phyloP scores from a whole-genome alignment of 2,888 invertebrate genomes.

The Nudaria mundana region DNA sequence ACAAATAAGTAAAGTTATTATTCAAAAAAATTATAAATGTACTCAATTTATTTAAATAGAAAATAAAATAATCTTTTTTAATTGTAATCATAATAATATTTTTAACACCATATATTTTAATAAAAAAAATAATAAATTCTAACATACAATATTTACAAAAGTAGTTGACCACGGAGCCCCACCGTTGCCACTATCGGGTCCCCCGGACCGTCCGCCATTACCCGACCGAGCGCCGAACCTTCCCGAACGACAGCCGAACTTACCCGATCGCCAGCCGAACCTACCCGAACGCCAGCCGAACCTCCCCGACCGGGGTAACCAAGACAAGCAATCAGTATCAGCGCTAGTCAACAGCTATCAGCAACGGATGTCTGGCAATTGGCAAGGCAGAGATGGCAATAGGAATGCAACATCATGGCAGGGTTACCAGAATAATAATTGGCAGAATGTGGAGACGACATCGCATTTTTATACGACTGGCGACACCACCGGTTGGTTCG shows the following conservation, averaged over 20 bases:
- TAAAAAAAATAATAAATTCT: too few species aligned
- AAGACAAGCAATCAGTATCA: conserved; percentile 59
- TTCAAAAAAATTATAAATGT: too few species aligned
- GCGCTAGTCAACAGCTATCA: conserved; percentile 71
- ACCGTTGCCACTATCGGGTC: conserved; percentile 56
- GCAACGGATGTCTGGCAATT: conserved; percentile 53
- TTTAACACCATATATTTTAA: too few species aligned
- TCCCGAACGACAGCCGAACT: conserved; percentile 41
- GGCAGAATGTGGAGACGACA: conserved; percentile 55
- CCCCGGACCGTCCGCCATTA: conserved; percentile 45
- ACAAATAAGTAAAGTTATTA: too few species aligned
- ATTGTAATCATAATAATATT: too few species aligned
- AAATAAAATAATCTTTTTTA: too few species aligned
- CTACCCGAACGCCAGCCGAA: conserved; percentile 27
- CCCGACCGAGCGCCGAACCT: conserved; percentile 43
- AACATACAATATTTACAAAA: conserved; percentile 16
- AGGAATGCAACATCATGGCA: conserved; percentile 37
- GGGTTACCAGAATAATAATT: conserved; percentile 53
- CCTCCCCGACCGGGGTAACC: conserved; percentile 6
- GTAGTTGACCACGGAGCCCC: conserved; percentile 51
- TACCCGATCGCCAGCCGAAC: conserved; percentile 49
- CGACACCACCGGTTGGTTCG: conserved; percentile 70
- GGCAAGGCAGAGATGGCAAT: conserved; percentile 45
- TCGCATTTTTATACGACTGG: conserved; percentile 69
- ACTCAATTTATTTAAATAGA: too few species aligned